phyloP scores from a whole-genome alignment of 2,888 invertebrate genomes.

The Dermolepida albohirtum region DNA sequence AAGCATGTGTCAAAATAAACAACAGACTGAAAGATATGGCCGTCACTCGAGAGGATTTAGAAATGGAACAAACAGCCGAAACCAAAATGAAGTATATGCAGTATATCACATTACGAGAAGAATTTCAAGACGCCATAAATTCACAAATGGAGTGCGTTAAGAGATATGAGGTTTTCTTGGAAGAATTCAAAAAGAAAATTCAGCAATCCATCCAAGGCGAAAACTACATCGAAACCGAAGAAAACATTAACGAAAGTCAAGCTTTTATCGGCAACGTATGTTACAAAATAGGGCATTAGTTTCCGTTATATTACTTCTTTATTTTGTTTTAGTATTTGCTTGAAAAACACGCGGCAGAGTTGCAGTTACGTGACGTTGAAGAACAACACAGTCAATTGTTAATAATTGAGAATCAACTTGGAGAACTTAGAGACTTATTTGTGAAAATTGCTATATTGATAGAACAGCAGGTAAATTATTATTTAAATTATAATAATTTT shows the following conservation, averaged over 20 bases:
- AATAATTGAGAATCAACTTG: conserved; percentile 83
- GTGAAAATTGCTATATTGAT: conserved; percentile 84
- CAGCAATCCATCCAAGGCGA: conserved; percentile 37
- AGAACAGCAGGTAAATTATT: conserved; percentile 74
- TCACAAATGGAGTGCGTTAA: conserved; percentile 67
- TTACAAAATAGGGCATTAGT: conserved; percentile 14
- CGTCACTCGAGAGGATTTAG: conserved; percentile 54
- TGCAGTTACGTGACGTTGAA: conserved; percentile 83
- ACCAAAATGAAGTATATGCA: conserved; percentile 66
- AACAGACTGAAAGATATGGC: conserved; percentile 69
- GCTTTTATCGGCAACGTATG: conserved; percentile 69
- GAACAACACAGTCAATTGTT: conserved; percentile 84
- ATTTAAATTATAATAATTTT: too few species aligned
- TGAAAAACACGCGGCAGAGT: conserved; percentile 81
- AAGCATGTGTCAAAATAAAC: conserved; percentile 67
- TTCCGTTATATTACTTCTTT: neutral
- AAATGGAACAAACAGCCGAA: conserved; percentile 50
- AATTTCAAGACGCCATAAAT: conserved; percentile 66
- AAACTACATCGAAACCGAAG: conserved; percentile 52
- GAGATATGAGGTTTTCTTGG: conserved; percentile 65
- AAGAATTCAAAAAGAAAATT: conserved; percentile 34
- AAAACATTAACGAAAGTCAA: conserved; percentile 64
- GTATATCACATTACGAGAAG: conserved; percentile 64
- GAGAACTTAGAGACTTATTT: conserved; percentile 85
- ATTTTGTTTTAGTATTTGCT: conserved; percentile 74